Evolutionary conservation across 2,113 vertebrate species (phyloP).

Genomic region (Ginglymostoma cirratum): DNA sequence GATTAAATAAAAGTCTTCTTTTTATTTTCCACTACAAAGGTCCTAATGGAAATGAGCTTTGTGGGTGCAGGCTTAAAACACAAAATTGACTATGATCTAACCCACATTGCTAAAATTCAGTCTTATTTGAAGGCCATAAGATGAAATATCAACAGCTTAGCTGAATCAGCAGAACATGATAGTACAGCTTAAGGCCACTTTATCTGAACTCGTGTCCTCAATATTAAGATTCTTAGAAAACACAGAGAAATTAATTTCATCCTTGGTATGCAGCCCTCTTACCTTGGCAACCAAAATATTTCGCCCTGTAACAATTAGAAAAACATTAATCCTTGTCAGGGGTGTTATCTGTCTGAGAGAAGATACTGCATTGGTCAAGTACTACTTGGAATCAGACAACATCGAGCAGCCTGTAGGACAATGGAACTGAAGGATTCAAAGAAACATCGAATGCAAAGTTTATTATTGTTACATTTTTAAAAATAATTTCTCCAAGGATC

Average conservation of each 20-base stretch:
- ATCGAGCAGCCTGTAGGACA: background rate
- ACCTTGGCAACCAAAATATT: background rate
- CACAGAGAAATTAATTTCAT: background rate
- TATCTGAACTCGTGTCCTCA: background rate
- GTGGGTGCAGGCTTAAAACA: background rate
- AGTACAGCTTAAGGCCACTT: background rate
- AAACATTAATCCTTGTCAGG: too few relatives aligned
- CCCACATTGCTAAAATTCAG: background rate
- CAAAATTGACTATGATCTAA: background rate
- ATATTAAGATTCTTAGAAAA: background rate
- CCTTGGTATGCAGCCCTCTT: too few relatives aligned
- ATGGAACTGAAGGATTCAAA: background rate
- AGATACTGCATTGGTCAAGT: background rate
- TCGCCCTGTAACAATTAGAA: background rate
- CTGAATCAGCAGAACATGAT: background rate
- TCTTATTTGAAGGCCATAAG: background rate
- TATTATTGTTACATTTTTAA: background rate
- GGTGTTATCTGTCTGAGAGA: background rate
- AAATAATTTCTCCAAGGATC: slow-evolving; percentile 60
- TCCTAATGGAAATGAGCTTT: background rate
- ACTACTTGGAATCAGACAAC: background rate
- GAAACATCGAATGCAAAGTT: background rate
- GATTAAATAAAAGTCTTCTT: background rate
- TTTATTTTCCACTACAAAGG: background rate
- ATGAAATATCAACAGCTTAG: background rate